phyloP scores from a whole-genome alignment of 2,888 invertebrate species.

The Heliconius erato region DNA sequence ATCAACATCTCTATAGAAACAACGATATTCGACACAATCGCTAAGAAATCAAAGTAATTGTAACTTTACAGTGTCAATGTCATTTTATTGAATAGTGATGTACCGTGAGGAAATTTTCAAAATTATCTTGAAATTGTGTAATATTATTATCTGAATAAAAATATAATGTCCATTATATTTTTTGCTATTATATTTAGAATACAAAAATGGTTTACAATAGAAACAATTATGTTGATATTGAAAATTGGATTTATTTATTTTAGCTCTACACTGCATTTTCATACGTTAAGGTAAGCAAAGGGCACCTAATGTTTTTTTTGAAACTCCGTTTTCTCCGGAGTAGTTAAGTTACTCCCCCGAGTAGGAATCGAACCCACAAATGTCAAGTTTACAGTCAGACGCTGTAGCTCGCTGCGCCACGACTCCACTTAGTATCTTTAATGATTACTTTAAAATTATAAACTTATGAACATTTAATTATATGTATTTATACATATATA shows the following conservation, averaged over 20 bases:
- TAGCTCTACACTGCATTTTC: no score
- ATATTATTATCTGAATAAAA: background rate
- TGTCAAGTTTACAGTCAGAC: no score
- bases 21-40: conserved; percentile 29
- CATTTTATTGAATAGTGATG: conserved; percentile 9
- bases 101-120: background rate
- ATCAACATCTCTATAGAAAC: conserved; percentile 48
- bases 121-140: background rate
- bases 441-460: background rate
- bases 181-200: background rate
- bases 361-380: background rate
- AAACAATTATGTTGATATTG: background rate
- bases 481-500: background rate
- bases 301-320: no score
- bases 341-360: background rate
- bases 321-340: background rate
- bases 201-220: background rate
- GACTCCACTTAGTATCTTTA: no score
- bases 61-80: conserved; percentile 1
- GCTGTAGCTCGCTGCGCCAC: no score
- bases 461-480: background rate
- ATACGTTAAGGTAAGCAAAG: no score
- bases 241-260: background rate
- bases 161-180: background rate
- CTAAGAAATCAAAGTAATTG: conserved; percentile 32